Base-by-base conservation (phyloP, 2,113 vertebrate genomes). In the Cinclus mexicanus region DNA sequence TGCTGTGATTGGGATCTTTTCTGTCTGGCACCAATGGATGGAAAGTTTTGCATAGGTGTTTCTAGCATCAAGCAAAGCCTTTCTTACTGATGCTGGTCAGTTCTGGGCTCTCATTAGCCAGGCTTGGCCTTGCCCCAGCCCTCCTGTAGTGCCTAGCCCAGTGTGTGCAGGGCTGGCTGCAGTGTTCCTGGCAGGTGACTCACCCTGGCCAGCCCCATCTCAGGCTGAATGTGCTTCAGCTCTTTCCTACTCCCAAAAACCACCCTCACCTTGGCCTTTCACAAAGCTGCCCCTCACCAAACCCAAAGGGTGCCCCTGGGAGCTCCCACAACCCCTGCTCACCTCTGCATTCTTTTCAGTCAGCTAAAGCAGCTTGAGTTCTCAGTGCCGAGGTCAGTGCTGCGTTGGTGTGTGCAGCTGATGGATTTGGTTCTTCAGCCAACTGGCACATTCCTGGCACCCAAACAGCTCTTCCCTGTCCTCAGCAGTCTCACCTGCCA, bases 101-200 rank as follows among this genome's bases (percentile, higher is more conserved):
- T 42, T 57, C 52, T 67, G 25, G 26, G 13, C 83, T 59, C 22
- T 59, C 52, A 35, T 35, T 35, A 57, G 44, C 17, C 31, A 14
- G 21, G 20, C 52, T 35, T 57, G 44, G 31, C 61, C 42, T 53
- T n/a, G 17, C 7, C 11, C 31, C 61, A 86, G 28, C 19, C 10
- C 31, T 50, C 11, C 39, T 12, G 3, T 10, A 35, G 42, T 11
- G 56, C 65, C 56, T 11, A 10, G 47, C 24, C 49, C 5, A 7
- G 63, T 1, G 0, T 9, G 59, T 26, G 56, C 61, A 46, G 49
- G 55, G 44, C 10, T 65, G 79, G 69, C 79, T 47, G 65, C 25
- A 12, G 53, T 2, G n/a, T 2, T 31, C 14, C 55, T 61, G 55
- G 69, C 33, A 10, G 25, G 12, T 0, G 0, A 6, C 4, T 8